Conservation (phyloP, 2,797 vertebrate species). For the Petrocephalus sullivani region DNA sequence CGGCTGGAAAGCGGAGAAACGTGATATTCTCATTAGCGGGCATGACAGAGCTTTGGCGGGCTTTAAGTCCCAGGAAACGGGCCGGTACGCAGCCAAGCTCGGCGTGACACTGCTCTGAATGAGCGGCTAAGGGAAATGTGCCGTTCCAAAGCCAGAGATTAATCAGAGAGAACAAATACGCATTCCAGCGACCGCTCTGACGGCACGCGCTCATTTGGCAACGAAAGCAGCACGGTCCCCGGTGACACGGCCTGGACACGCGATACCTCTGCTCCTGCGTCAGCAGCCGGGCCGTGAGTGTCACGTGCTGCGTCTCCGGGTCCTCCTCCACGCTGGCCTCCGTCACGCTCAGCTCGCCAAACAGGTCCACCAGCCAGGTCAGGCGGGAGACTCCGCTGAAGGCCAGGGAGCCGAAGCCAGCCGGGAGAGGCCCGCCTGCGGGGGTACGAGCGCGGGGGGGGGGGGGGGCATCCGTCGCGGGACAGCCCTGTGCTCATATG, state of each 20-base stretch:
- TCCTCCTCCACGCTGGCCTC: conserved; percentile 67
- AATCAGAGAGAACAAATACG: neutral
- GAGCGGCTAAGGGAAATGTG: neutral
- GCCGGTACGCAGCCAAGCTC: neutral
- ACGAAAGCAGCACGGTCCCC: neutral
- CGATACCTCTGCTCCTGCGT: conserved; percentile 71
- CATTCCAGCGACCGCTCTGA: neutral
- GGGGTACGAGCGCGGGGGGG: neutral
- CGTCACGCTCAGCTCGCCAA: conserved; percentile 76
- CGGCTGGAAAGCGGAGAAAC: neutral
- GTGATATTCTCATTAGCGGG: neutral
- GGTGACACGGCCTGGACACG: too few species aligned
- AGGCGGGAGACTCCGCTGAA: conserved; percentile 85
- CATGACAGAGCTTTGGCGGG: neutral
- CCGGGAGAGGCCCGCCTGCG: conserved; percentile 71
- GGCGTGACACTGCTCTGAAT: neutral
- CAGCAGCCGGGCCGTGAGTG: conserved; percentile 75
- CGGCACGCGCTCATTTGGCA: neutral
- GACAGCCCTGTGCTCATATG: neutral
- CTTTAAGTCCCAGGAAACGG: neutral
- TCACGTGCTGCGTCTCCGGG: conserved; percentile 61
- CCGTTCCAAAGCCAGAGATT: neutral
- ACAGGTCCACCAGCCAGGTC: conserved; percentile 86
- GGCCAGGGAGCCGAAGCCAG: conserved; percentile 70
- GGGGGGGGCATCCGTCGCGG: neutral